These are phyloP conservation scores for Rhea pennata DNA, from an alignment of 2,113 vertebrate species.

Conservation along the genomic window DNA sequence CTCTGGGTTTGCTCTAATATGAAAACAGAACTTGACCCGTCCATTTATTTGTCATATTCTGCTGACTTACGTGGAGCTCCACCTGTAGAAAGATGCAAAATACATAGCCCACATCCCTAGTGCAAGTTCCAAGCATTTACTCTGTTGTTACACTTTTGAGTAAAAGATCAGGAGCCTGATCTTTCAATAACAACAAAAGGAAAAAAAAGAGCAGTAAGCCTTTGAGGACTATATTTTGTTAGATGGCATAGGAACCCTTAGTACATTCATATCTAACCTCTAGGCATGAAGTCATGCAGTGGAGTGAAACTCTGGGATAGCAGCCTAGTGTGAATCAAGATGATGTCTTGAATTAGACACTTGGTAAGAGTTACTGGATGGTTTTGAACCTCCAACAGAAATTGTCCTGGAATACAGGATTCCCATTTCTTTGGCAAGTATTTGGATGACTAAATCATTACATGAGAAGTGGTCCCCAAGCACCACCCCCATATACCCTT, in stretches of 20 bases:
- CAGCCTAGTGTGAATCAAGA: neutral
- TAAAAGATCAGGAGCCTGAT: neutral
- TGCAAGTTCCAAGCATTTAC: neutral
- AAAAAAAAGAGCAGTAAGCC: neutral
- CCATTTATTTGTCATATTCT: neutral
- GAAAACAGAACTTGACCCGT: neutral
- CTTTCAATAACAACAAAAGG: neutral
- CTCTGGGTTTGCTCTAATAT: neutral
- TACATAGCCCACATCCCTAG: neutral
- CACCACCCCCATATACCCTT: neutral
- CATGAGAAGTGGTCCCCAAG: neutral
- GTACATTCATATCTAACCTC: no score
- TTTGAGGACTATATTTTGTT: fast-evolving
- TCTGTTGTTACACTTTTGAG: neutral
- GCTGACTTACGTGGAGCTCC: neutral
- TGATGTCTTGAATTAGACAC: fast-evolving
- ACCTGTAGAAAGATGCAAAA: neutral
- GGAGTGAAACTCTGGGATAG: neutral
- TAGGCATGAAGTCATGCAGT: fast-evolving
- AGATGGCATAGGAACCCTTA: fast-evolving
- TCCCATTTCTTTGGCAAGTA: neutral
- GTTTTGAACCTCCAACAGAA: neutral
- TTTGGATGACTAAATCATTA: neutral
- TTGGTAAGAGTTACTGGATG: fast-evolving
- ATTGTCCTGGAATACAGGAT: neutral